These are phyloP conservation scores for Scaptomyza parva DNA, from an alignment of 2,888 invertebrate species.

Conservation along the genomic window DNA sequence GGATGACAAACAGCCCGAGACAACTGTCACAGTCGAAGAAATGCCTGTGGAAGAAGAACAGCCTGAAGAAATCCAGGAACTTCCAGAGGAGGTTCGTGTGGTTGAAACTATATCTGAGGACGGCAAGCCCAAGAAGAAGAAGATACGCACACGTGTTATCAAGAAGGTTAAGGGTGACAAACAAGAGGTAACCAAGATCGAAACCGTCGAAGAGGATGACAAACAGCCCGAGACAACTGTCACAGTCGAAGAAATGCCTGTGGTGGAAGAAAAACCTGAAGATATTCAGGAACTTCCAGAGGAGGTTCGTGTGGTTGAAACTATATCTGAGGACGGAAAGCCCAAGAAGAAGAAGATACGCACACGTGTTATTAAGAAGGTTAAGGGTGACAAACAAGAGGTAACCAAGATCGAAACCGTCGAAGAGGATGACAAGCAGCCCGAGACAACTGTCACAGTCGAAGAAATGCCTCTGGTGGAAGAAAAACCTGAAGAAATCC, in stretches of 20 bases:
- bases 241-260: slow-evolving; percentile 20
- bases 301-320: slow-evolving; percentile 22
- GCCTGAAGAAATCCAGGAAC: slow-evolving; percentile 19
- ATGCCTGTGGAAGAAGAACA: slow-evolving; percentile 17
- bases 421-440: slow-evolving; percentile 29
- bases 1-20: slow-evolving; percentile 30
- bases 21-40: slow-evolving; percentile 33
- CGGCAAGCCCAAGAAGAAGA: slow-evolving; percentile 30
- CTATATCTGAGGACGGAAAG: slow-evolving; percentile 19
- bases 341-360: slow-evolving; percentile 27
- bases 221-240: slow-evolving; percentile 25
- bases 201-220: slow-evolving; percentile 30
- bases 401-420: slow-evolving; percentile 29
- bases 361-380: slow-evolving; percentile 31
- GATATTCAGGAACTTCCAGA: slow-evolving; percentile 20
- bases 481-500: slow-evolving; percentile 14
- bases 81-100: slow-evolving; percentile 29
- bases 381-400: slow-evolving; percentile 36
- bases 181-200: slow-evolving; percentile 32
- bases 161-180: slow-evolving; percentile 32
- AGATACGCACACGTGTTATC: slow-evolving; percentile 29
- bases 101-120: slow-evolving; percentile 21
- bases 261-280: slow-evolving; percentile 16
- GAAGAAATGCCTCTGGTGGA: slow-evolving; percentile 20
- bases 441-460: slow-evolving; percentile 28